Evolutionary conservation across 2,888 invertebrate genomes (phyloP).

Genomic region (Sacculina carcini): DNA sequence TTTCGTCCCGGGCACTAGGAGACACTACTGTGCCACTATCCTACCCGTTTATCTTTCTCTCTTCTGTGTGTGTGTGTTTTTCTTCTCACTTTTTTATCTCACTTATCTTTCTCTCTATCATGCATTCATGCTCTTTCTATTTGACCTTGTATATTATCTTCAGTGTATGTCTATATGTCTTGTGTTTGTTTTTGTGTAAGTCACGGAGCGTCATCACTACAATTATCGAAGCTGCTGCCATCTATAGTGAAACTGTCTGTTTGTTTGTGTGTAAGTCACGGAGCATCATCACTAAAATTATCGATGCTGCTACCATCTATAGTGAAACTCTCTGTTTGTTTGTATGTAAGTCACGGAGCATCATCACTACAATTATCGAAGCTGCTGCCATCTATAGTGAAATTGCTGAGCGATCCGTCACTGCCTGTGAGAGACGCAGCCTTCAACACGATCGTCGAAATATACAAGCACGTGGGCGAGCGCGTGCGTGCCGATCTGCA

Average conservation of each 20-base stretch:
- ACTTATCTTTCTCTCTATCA: too few relatives aligned
- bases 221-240: slow-evolving; percentile 5
- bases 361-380: slow-evolving; percentile 51
- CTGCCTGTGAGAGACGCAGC: slow-evolving; percentile 66
- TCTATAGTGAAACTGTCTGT: too few relatives aligned
- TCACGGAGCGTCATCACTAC: slow-evolving; percentile 1
- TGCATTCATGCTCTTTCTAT: too few relatives aligned
- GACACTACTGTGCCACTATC: too few relatives aligned
- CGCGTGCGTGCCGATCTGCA: slow-evolving; percentile 51
- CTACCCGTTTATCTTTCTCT: too few relatives aligned
- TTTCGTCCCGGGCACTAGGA: too few relatives aligned
- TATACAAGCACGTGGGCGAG: slow-evolving; percentile 80
- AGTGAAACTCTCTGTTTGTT: too few relatives aligned
- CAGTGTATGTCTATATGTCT: too few relatives aligned
- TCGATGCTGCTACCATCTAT: slow-evolving; percentile 7
- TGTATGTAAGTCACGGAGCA: slow-evolving; percentile 49
- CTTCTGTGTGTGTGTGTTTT: too few relatives aligned
- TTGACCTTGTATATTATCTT: too few relatives aligned
- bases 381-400: slow-evolving; percentile 54
- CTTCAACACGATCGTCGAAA: slow-evolving; percentile 53
- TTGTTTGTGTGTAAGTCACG: neutral
- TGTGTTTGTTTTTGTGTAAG: neutral
- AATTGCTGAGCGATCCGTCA: slow-evolving; percentile 60
- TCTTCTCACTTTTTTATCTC: too few relatives aligned
- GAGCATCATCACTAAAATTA: neutral